Evolutionary conservation across 2,797 vertebrate species (phyloP).

Genomic region (Pachyuromys duprasi): DNA sequence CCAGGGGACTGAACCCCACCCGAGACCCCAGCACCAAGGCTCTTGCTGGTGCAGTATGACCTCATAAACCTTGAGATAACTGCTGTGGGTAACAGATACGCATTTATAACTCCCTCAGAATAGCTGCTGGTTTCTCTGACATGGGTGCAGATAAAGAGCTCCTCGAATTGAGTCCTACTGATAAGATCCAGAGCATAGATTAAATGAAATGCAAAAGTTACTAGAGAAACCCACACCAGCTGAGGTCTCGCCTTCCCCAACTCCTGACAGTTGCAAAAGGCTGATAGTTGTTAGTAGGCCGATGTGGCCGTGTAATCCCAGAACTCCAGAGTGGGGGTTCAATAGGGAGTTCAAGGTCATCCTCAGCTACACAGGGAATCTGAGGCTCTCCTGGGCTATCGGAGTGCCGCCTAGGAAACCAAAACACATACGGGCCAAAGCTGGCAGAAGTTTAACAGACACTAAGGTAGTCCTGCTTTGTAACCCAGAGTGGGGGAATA

Average conservation of each 20-base stretch:
- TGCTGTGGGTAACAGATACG: background rate
- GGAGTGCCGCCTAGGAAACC: background rate
- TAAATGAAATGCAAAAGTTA: slow-evolving; percentile 19
- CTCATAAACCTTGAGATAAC: background rate
- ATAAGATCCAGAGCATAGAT: slow-evolving; percentile 10
- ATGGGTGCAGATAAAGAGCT: slow-evolving; percentile 28
- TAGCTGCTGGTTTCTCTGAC: slow-evolving; percentile 49
- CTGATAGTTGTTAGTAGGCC: background rate
- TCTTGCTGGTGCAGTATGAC: background rate
- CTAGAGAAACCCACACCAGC: background rate
- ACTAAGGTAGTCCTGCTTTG: background rate
- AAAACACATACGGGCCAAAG: background rate
- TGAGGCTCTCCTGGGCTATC: background rate
- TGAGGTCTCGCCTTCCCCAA: background rate
- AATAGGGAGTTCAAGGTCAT: background rate
- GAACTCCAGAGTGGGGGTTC: background rate
- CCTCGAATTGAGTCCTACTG: slow-evolving; percentile 44
- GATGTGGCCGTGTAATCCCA: background rate
- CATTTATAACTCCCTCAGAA: background rate
- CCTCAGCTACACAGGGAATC: background rate
- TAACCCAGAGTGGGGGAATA: background rate
- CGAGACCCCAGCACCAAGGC: background rate
- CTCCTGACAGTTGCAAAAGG: background rate
- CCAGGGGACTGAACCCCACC: background rate
- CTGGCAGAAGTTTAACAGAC: background rate